These are phyloP conservation scores for Marmota flaviventris DNA, from an alignment of 2,113 vertebrate species.

Conservation along the genomic window DNA sequence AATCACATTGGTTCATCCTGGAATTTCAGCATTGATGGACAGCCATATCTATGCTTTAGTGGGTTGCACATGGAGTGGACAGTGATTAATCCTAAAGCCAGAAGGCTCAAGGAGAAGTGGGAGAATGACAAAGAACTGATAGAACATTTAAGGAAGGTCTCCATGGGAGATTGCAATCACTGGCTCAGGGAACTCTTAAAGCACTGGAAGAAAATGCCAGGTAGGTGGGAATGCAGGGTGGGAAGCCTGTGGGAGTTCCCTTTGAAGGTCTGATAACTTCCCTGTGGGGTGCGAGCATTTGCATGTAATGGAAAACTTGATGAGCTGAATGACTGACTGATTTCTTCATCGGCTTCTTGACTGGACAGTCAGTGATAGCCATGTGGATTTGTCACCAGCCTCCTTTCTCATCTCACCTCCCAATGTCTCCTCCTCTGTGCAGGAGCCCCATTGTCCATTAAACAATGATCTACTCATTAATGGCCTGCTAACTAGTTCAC, in stretches of 20 bases:
- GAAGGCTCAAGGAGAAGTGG: background rate
- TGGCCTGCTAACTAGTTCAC: too few species aligned
- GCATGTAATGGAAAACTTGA: background rate
- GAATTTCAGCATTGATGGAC: background rate
- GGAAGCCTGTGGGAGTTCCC: background rate
- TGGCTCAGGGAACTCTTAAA: background rate
- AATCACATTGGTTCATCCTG: background rate
- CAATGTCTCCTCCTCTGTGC: background rate
- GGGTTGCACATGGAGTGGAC: accelerated
- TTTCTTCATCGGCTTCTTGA: too few species aligned
- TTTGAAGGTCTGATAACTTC: background rate
- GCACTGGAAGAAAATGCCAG: background rate
- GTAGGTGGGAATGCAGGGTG: background rate
- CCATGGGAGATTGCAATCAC: accelerated
- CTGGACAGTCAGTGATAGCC: background rate
- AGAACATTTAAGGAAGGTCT: background rate
- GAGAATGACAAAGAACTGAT: background rate
- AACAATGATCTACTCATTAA: background rate
- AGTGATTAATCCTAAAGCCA: background rate
- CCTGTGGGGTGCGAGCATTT: background rate
- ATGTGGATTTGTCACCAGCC: background rate
- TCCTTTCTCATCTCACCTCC: background rate
- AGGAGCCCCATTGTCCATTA: background rate
- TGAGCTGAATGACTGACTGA: background rate
- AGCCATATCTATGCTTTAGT: accelerated